Percentiles rank a stretch among this genome's conserved stretches.
Evolutionary conservation across 2,888 invertebrate species (phyloP).

Genomic region (Tipula confusa): DNA sequence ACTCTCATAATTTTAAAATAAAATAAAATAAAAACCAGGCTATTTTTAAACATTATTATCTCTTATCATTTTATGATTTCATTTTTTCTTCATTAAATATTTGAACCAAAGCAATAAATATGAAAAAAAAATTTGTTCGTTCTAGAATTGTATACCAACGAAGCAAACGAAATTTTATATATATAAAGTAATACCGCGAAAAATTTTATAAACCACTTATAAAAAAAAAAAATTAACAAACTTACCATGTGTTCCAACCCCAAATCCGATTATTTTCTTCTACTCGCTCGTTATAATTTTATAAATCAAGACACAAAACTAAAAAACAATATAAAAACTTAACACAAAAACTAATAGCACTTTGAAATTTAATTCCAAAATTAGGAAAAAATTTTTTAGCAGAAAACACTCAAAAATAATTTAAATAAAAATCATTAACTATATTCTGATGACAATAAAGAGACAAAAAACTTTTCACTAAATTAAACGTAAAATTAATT

Average conservation of each 20-base stretch:
- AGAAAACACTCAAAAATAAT: not conserved
- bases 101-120: not conserved
- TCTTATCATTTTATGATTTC: slow-evolving; percentile 25
- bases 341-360: not conserved
- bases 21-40: not conserved
- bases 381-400: not conserved
- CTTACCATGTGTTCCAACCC: slow-evolving; percentile 15
- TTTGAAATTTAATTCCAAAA: not conserved
- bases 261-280: not conserved
- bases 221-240: not conserved
- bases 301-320: not conserved
- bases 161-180: not conserved
- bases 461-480: not conserved
- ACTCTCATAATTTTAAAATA: not conserved
- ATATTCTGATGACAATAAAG: not conserved
- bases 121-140: not conserved
- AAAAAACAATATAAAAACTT: not conserved
- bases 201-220: too few species aligned
- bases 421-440: not conserved
- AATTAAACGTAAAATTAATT: slow-evolving; percentile 7
- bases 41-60: slow-evolving; percentile 25
- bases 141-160: not conserved
- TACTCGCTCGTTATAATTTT: not conserved
- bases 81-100: slow-evolving; percentile 12
- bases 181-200: not conserved